A percentile compares a stretch with the other conserved stretches of the same genome.
These are phyloP conservation scores for Belonocnema kinseyi DNA, from an alignment of 1,140 invertebrate genomes.

Conservation along the genomic window DNA sequence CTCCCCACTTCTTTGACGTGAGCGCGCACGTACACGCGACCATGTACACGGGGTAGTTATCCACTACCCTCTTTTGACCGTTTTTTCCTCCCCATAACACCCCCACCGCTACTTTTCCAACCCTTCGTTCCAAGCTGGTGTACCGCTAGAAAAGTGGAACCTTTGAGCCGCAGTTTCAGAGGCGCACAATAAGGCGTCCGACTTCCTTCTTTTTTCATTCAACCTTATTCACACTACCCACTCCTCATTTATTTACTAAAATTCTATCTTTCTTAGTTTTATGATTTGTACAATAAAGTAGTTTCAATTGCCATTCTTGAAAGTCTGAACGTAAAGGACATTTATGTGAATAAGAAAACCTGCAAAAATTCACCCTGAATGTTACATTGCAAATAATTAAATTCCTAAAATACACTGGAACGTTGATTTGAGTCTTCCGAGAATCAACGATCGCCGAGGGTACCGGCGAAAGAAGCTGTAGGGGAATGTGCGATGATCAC, in stretches of 20 bases:
- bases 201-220: constrained; percentile 64
- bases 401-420: too few species aligned
- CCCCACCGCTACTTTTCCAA: background rate
- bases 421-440: too few species aligned
- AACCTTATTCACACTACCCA: background rate
- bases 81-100: too few species aligned
- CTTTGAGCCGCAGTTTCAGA: constrained; percentile 75
- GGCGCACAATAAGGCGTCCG: constrained; percentile 74
- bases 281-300: constrained; percentile 34
- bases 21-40: constrained; percentile 54
- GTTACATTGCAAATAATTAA: too few species aligned
- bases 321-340: too few species aligned
- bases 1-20: constrained; percentile 68
- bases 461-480: too few species aligned
- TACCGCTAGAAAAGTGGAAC: constrained; percentile 70
- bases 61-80: constrained; percentile 60
- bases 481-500: too few species aligned
- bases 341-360: too few species aligned
- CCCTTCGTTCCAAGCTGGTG: constrained; percentile 59
- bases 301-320: background rate
- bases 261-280: constrained; percentile 41
- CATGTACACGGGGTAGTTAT: constrained; percentile 66
- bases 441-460: too few species aligned
- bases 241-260: constrained; percentile 5
- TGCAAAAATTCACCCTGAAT: too few species aligned